These are phyloP conservation scores for Mesorhabditis belari DNA, from an alignment of 2,888 invertebrate species.

Conservation along the genomic window DNA sequence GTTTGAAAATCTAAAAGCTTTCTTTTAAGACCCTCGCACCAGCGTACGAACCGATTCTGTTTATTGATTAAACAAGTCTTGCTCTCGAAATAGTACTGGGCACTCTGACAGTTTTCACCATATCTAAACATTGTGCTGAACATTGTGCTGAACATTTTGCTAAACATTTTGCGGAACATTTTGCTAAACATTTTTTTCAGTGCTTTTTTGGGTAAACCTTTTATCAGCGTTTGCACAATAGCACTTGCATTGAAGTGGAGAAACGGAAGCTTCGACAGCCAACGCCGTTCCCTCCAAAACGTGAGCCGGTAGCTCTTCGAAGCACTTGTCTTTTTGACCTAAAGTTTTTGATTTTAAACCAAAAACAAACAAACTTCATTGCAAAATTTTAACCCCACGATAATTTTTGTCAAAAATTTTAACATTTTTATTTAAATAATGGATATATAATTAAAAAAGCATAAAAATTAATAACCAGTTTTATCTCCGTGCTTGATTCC, in stretches of 20 bases:
- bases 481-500: no score
- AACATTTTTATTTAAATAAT: no score
- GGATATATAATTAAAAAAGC: no score
- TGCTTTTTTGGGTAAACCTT: slow-evolving; percentile 1
- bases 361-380: no score
- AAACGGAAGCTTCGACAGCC: slow-evolving; percentile 40
- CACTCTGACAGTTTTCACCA: slow-evolving; percentile 44
- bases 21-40: not conserved
- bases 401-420: no score
- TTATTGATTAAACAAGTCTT: slow-evolving; percentile 49
- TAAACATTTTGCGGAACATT: no score
- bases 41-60: slow-evolving; percentile 36
- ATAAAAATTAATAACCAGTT: no score
- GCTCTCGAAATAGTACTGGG: slow-evolving; percentile 49
- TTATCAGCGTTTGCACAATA: slow-evolving; percentile 20
- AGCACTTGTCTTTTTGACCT: slow-evolving; percentile 41
- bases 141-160: no score
- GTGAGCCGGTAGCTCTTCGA: slow-evolving; percentile 43
- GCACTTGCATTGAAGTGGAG: slow-evolving; percentile 19
- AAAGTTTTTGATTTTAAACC: not conserved
- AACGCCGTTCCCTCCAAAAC: slow-evolving; percentile 48
- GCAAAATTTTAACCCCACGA: no score
- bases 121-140: slow-evolving; percentile 19
- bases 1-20: slow-evolving; percentile 33
- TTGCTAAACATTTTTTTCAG: no score